phyloP scores from a whole-genome alignment of 2,113 vertebrate species.

The Chloropsis cyanopogon region DNA sequence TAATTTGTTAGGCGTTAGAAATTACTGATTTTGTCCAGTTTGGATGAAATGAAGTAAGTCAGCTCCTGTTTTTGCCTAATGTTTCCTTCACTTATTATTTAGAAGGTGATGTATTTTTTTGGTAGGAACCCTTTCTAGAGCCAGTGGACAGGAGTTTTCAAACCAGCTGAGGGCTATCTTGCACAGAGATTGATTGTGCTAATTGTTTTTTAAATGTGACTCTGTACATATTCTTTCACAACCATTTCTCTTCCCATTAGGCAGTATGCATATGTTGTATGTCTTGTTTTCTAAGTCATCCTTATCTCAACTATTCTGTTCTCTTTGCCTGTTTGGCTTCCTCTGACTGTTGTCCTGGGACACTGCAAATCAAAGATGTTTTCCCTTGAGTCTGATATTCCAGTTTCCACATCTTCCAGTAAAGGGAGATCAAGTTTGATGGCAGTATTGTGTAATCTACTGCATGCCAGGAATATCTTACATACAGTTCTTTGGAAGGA shows the following conservation, averaged over 20 bases:
- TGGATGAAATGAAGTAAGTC: background rate
- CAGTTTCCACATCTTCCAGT: constrained; percentile 68
- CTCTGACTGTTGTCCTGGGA: constrained; percentile 29
- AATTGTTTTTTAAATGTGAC: background rate
- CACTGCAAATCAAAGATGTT: constrained; percentile 56
- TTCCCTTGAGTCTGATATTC: constrained; percentile 68
- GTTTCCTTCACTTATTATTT: background rate
- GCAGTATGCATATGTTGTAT: background rate
- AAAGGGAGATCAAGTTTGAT: constrained; percentile 56
- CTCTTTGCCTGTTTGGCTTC: constrained; percentile 28
- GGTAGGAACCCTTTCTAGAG: background rate
- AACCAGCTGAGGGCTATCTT: background rate
- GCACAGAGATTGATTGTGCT: background rate
- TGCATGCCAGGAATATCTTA: constrained; percentile 76
- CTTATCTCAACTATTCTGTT: constrained; percentile 52
- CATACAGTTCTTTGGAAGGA: constrained; percentile 61
- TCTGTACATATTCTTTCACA: background rate
- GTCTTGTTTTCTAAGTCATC: constrained; percentile 38
- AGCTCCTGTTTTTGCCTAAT: background rate
- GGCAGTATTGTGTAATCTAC: constrained; percentile 67
- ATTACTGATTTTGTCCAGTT: background rate
- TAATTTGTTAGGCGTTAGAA: background rate
- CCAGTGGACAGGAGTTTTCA: background rate
- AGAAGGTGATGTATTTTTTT: background rate
- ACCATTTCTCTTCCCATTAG: background rate